Percentiles rank a stretch among this genome's conserved stretches.
phyloP scores from a whole-genome alignment of 1,140 invertebrate species.

The Meteorus sp. region DNA sequence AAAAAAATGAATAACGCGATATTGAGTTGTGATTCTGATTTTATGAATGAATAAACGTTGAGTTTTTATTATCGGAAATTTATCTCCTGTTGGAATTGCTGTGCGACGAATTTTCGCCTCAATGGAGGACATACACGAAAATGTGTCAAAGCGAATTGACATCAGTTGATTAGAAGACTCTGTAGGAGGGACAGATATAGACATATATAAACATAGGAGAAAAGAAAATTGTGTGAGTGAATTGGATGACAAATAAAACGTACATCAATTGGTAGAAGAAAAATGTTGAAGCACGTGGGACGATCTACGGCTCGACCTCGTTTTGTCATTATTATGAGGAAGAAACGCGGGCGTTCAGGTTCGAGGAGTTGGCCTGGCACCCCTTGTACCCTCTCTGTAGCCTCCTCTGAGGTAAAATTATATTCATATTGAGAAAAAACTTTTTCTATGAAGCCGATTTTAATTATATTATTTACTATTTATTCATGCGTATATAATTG shows the following conservation, averaged over 20 bases:
- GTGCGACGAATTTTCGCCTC: constrained; percentile 10
- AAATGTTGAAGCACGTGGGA: constrained; percentile 51
- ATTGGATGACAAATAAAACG: not conserved
- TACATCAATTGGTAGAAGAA: not conserved
- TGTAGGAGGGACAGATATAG: not conserved
- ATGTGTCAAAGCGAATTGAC: not conserved
- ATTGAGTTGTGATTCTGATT: too few species aligned
- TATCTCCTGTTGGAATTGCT: not conserved
- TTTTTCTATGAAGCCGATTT: too few species aligned
- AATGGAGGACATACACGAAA: constrained; percentile 12
- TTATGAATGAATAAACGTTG: too few species aligned
- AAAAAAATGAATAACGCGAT: too few species aligned
- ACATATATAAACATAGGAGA: not conserved
- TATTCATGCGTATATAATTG: too few species aligned
- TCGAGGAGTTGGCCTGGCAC: constrained; percentile 55
- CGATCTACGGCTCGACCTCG: constrained; percentile 35
- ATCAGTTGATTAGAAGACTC: constrained; percentile 1
- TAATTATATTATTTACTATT: too few species aligned
- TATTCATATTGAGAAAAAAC: too few species aligned
- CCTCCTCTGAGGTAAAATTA: constrained; percentile 48
- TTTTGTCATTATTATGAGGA: constrained; percentile 42
- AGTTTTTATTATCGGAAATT: too few species aligned
- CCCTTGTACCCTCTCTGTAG: constrained; percentile 47
- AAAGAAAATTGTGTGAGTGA: not conserved
- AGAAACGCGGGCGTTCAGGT: constrained; percentile 48